Conservation (phyloP, 2,888 invertebrate species). For the Melinaea menophilus region DNA sequence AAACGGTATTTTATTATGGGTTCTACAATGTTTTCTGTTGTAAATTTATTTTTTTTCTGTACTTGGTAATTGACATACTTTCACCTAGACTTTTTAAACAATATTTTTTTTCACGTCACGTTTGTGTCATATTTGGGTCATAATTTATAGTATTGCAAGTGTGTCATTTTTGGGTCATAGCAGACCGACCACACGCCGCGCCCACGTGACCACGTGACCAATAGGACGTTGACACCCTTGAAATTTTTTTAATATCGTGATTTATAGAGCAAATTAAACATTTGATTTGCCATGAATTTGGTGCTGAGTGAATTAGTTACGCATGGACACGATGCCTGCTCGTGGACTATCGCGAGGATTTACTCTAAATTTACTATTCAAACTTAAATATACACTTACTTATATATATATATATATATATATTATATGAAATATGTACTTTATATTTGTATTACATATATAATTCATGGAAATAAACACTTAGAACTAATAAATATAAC, state of each 20-base stretch:
- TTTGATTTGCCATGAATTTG: constrained; percentile 77
- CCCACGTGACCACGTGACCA: constrained; percentile 69
- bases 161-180: neutral
- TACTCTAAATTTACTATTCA: neutral
- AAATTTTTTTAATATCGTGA: constrained; percentile 76
- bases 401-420: neutral
- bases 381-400: neutral
- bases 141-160: no score
- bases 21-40: neutral
- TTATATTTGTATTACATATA: neutral
- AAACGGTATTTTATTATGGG: constrained; percentile 6
- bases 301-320: constrained; percentile 75
- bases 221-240: constrained; percentile 76
- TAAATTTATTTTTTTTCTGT: no score
- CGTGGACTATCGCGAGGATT: constrained; percentile 4
- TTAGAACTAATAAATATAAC: neutral
- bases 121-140: no score
- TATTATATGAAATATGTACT: neutral
- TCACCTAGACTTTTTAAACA: no score
- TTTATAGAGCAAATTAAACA: constrained; percentile 79
- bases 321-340: constrained; percentile 60
- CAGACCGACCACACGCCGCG: constrained; percentile 60
- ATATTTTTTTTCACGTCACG: no score
- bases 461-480: no score
- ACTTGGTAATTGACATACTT: no score